Percentiles rank a stretch among this genome's conserved stretches.
phyloP scores from a whole-genome alignment of 2,113 vertebrate genomes.

The Crotalus viridis region DNA sequence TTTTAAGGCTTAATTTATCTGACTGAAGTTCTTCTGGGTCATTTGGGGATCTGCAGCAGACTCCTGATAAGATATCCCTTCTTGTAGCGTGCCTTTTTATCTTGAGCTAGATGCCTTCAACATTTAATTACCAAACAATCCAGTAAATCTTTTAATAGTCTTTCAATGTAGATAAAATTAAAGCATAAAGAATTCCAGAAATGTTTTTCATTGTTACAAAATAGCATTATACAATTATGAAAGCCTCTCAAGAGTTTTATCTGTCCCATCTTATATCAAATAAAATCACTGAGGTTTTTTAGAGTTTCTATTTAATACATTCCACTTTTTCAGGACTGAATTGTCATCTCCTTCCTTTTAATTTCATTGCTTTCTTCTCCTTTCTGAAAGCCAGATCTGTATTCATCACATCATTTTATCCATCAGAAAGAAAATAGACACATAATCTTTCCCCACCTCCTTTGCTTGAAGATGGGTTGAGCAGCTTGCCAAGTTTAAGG shows the following conservation, averaged over 20 bases:
- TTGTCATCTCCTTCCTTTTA: too few species aligned
- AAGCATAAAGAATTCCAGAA: not conserved
- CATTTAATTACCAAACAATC: not conserved
- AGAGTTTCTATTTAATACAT: too few species aligned
- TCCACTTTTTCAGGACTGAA: not conserved
- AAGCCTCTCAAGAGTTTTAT: not conserved
- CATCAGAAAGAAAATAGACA: not conserved
- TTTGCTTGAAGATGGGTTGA: too few species aligned
- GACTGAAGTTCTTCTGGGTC: not conserved
- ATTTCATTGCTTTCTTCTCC: not conserved
- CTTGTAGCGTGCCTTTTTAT: not conserved
- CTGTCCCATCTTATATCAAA: not conserved
- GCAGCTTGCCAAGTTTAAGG: too few species aligned
- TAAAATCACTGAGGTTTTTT: not conserved
- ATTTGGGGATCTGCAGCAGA: not conserved
- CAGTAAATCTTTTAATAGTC: not conserved
- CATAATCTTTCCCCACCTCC: not conserved
- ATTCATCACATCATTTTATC: not conserved
- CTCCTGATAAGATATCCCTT: not conserved
- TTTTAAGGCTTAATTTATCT: not conserved
- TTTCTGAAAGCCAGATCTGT: not conserved
- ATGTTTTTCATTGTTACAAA: not conserved
- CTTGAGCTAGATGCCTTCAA: not conserved
- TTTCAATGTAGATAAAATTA: not conserved
- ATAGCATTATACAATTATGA: too few species aligned